Percentiles rank a stretch among this genome's conserved stretches.
Conservation (phyloP, 2,888 invertebrate species). For the Drosophila paucipuncta region DNA sequence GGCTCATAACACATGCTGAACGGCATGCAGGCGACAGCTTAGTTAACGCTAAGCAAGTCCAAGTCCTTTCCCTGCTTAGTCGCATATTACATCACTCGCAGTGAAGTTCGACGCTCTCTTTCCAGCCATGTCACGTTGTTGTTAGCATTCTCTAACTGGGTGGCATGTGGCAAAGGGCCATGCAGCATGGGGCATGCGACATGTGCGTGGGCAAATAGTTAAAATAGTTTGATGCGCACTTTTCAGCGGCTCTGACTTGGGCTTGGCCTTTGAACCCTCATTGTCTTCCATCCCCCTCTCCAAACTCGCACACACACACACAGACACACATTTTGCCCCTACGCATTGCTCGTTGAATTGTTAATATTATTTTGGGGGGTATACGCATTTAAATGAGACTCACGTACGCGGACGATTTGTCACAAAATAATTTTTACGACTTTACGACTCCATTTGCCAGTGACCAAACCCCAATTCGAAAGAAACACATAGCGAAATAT, state of each 20-base stretch:
- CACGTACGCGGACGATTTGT: constrained; percentile 85
- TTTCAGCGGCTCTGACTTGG: constrained; percentile 71
- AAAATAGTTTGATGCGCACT: constrained; percentile 80
- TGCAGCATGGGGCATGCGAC: constrained; percentile 37
- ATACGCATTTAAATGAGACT: constrained; percentile 82
- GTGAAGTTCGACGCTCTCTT: constrained; percentile 34
- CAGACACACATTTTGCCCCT: constrained; percentile 7
- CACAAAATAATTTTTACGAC: constrained; percentile 85
- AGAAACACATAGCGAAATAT: constrained; percentile 15
- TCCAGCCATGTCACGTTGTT: constrained; percentile 77
- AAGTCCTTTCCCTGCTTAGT: constrained; percentile 47
- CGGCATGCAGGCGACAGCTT: constrained; percentile 74
- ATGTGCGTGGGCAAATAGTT: constrained; percentile 79
- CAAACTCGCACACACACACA: not conserved
- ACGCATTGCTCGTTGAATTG: constrained; percentile 66
- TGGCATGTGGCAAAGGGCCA: not conserved
- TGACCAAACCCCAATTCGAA: constrained; percentile 55
- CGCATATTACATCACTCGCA: constrained; percentile 74
- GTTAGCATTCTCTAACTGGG: constrained; percentile 60
- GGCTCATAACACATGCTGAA: constrained; percentile 75
- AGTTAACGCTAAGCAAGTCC: constrained; percentile 71
- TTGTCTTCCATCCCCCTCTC: not conserved
- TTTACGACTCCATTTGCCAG: constrained; percentile 79
- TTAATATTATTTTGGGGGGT: constrained; percentile 75
- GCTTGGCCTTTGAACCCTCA: constrained; percentile 65